A percentile compares a stretch with the other conserved stretches of the same genome.
Evolutionary conservation across 1,140 invertebrate species (phyloP).

Genomic region (Bombus cullumanus): DNA sequence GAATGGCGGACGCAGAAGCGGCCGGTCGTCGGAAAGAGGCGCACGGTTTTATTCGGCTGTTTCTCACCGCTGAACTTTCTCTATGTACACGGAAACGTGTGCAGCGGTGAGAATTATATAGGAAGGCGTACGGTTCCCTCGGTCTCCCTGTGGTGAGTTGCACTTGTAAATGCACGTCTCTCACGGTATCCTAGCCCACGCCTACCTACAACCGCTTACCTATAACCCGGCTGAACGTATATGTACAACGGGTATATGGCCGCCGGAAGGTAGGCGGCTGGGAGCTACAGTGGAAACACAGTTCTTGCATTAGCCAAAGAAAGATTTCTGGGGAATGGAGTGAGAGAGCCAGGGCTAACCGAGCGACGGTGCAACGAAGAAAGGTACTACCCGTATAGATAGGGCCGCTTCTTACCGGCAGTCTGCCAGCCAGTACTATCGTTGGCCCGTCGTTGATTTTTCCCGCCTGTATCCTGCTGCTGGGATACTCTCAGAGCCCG

Average conservation of each 20-base stretch:
- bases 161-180: constrained; percentile 68
- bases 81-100: constrained; percentile 31
- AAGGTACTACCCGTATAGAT: not conserved
- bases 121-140: not conserved
- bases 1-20: not conserved
- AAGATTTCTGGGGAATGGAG: constrained; percentile 78
- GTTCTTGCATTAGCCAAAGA: constrained; percentile 81
- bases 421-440: constrained; percentile 10
- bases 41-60: constrained; percentile 38
- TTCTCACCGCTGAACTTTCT: constrained; percentile 42
- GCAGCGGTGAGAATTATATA: constrained; percentile 43
- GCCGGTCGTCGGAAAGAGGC: not conserved
- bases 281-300: constrained; percentile 72
- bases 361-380: constrained; percentile 9
- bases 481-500: not conserved
- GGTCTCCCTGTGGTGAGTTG: constrained; percentile 60
- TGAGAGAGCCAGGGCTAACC: not conserved
- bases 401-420: constrained; percentile 32
- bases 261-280: constrained; percentile 65
- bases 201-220: constrained; percentile 47
- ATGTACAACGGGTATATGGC: constrained; percentile 57
- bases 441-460: constrained; percentile 16
- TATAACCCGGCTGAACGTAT: constrained; percentile 37
- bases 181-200: constrained; percentile 18
- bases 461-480: constrained; percentile 22